A percentile compares a stretch with the other conserved stretches of the same genome.
These are phyloP conservation scores for Lepetodrilus schrolli DNA, from an alignment of 2,888 invertebrate genomes.

Conservation along the genomic window DNA sequence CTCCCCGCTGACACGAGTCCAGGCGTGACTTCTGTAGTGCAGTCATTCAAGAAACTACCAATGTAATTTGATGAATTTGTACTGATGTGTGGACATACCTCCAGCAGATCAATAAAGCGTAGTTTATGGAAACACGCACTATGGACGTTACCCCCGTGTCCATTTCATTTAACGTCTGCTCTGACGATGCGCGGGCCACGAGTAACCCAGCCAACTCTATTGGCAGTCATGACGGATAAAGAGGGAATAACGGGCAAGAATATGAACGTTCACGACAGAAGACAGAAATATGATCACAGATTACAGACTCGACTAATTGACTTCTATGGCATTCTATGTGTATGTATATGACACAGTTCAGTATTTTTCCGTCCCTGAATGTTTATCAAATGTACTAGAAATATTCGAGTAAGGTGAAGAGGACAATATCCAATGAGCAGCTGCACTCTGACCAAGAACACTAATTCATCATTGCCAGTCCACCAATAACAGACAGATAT, in stretches of 20 bases:
- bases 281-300: neutral
- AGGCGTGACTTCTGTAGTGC: neutral
- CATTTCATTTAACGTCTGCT: slow-evolving; percentile 12
- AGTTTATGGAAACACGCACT: slow-evolving; percentile 3
- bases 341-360: neutral
- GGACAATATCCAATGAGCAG: neutral
- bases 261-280: neutral
- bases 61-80: slow-evolving; percentile 18
- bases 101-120: neutral
- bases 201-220: neutral
- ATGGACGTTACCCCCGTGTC: neutral
- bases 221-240: slow-evolving; percentile 14
- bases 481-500: too few species aligned
- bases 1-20: neutral
- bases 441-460: neutral
- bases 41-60: neutral
- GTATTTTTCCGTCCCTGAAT: slow-evolving; percentile 11
- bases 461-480: slow-evolving; percentile 1
- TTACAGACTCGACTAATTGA: neutral
- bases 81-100: slow-evolving; percentile 8
- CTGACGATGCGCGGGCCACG: neutral
- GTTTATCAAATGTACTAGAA: slow-evolving; percentile 1
- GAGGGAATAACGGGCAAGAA: slow-evolving; percentile 4
- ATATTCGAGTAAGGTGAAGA: neutral
- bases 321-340: neutral